Evolutionary conservation across 2,113 vertebrate genomes (phyloP).

Genomic region (Indri indri): DNA sequence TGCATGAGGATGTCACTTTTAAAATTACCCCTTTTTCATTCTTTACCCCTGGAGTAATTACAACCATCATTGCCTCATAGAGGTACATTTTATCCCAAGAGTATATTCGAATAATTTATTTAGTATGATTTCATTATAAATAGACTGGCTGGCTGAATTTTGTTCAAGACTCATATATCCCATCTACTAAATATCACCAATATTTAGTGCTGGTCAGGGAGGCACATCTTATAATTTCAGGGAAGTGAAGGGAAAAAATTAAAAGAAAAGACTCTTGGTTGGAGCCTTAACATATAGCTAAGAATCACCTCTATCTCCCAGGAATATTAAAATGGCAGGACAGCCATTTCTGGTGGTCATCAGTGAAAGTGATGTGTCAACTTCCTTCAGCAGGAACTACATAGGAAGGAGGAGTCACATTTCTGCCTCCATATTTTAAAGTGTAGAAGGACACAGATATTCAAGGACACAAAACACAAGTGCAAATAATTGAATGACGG

Average conservation of each 20-base stretch:
- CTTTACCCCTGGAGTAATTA: background rate
- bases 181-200: background rate
- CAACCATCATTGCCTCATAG: background rate
- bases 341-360: background rate
- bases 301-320: background rate
- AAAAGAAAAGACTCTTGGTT: background rate
- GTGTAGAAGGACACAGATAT: background rate
- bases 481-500: background rate
- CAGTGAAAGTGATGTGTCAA: background rate
- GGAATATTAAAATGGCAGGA: background rate
- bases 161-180: background rate
- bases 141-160: background rate
- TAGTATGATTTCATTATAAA: slow-evolving; percentile 13
- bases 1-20: background rate
- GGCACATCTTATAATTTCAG: background rate
- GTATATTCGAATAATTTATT: slow-evolving; percentile 31
- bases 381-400: background rate
- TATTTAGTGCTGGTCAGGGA: background rate
- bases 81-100: slow-evolving; percentile 13
- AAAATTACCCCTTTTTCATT: slow-evolving; percentile 4
- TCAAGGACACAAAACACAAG: slow-evolving; percentile 13
- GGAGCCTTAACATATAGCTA: background rate
- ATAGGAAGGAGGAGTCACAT: background rate
- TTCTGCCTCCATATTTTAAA: background rate
- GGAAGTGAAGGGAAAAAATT: background rate